Base-by-base conservation (phyloP, 2,113 vertebrate species). In the Eretmodus cyanostictus region DNA sequence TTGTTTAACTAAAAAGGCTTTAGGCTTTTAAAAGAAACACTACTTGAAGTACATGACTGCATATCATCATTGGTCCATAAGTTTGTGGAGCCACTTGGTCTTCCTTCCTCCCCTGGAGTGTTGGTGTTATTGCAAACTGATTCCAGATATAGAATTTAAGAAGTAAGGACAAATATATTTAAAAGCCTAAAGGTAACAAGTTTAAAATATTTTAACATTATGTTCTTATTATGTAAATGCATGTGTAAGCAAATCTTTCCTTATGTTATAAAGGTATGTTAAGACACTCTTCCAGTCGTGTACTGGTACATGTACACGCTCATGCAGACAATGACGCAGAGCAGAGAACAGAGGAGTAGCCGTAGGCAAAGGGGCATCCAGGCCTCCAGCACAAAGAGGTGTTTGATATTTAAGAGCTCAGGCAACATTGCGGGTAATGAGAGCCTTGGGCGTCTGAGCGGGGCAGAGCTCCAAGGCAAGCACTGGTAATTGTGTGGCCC, bases 371-470 rank as follows among this genome's bases (percentile, higher is more conserved):
- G 87, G 89, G 87, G 82, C 84, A 2, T 87, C 84, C 80, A 40
- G 78, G 86, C 93, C 91, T 89, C 55, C 29, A 87, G 92, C 89
- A 91, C 92, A 93, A 95, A 94, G 90, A 90, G 86, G 47, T 79
- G 88, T 96, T 96, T 96, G 95, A 96, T 96, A 95, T 95, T 94
- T 96, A 94, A 95, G 94, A 95, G 92, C 87, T 86, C 87, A 91
- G 89, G 93, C 91, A 91, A 92, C 87, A 92, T 90, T 90, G 93
- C 82, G 87, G 94, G 93, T 96, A 96, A 96, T 96, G 94, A 95
- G 93, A 94, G 95, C 93, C 91, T 66, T 61, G 87, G 91, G 90
- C 80, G 16, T 85, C 54, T 87, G 90, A 88, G 91, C 31, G 22
- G 22, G 91, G 90, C 89, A 89, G 88, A 82, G 87, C 92, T 93